Evolutionary conservation across 1,140 invertebrate genomes (phyloP).

Genomic region (Musca vetustissima): DNA sequence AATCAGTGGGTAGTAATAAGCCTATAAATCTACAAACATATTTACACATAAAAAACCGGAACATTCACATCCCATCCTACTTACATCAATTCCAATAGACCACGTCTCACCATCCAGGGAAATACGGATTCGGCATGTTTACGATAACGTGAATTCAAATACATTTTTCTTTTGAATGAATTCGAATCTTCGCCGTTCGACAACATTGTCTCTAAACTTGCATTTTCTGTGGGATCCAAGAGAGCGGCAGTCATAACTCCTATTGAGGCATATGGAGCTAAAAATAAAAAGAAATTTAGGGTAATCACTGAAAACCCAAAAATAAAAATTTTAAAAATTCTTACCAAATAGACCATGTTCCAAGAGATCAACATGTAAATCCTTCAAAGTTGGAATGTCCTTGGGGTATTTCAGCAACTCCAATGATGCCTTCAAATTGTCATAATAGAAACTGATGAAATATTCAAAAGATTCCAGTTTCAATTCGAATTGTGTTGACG

Average conservation of each 20-base stretch:
- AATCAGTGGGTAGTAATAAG: no score
- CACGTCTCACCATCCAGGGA: constrained; percentile 3
- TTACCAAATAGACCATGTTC: constrained; percentile 27
- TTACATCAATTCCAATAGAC: constrained; percentile 31
- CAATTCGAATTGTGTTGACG: constrained; percentile 31
- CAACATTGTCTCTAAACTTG: constrained; percentile 33
- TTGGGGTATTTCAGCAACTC: constrained; percentile 36
- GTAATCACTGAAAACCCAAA: neutral
- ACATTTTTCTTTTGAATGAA: constrained; percentile 34
- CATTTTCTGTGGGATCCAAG: constrained; percentile 31
- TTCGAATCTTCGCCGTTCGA: constrained; percentile 30
- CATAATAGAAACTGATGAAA: constrained; percentile 35
- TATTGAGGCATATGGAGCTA: neutral
- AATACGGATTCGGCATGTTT: constrained; percentile 9
- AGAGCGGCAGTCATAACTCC: constrained; percentile 25
- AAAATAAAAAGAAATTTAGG: neutral
- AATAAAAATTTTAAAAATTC: neutral
- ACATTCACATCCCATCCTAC: neutral
- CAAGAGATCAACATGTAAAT: constrained; percentile 31
- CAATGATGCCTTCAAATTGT: constrained; percentile 30
- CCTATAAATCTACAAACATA: no score
- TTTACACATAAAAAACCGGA: no score
- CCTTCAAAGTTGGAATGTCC: constrained; percentile 30
- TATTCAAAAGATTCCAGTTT: constrained; percentile 33
- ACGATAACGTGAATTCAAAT: constrained; percentile 32